A percentile compares a stretch with the other conserved stretches of the same genome.
These are phyloP conservation scores for Pangasius mekongensis DNA, from an alignment of 2,797 vertebrate species.

Conservation along the genomic window DNA sequence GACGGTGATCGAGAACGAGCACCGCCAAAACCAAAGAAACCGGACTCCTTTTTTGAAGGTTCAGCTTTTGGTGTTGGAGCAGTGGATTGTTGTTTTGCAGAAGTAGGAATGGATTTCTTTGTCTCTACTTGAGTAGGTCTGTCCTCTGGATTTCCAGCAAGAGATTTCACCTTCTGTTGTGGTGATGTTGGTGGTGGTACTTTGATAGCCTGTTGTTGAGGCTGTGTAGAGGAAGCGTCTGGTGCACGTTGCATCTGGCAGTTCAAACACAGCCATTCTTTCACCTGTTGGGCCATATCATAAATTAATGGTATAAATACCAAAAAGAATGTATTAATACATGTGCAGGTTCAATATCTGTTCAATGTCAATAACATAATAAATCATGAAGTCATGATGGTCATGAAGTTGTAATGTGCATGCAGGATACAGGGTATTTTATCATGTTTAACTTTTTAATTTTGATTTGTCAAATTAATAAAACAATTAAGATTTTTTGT, in stretches of 20 bases:
- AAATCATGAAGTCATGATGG: background rate
- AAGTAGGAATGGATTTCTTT: slow-evolving; percentile 36
- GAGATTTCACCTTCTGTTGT: slow-evolving; percentile 52
- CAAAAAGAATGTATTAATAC: background rate
- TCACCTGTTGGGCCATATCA: slow-evolving; percentile 64
- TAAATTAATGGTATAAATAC: background rate
- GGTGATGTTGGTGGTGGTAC: slow-evolving; percentile 25
- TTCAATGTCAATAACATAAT: background rate
- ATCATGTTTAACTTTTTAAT: background rate
- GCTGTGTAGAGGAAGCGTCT: slow-evolving; percentile 62
- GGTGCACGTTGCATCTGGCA: slow-evolving; percentile 93
- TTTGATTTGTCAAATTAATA: background rate
- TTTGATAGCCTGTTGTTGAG: slow-evolving; percentile 66
- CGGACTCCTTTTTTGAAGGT: slow-evolving; percentile 67
- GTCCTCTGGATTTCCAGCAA: slow-evolving; percentile 69
- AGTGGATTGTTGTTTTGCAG: slow-evolving; percentile 50
- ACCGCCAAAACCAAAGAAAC: slow-evolving; percentile 84
- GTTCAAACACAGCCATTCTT: slow-evolving; percentile 95
- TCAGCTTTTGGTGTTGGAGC: slow-evolving; percentile 66
- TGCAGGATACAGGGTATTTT: background rate
- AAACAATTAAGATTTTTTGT: background rate
- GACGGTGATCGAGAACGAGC: slow-evolving; percentile 79
- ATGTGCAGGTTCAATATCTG: background rate
- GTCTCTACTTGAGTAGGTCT: slow-evolving; percentile 63
- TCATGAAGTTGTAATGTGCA: background rate